Evolutionary conservation across 2,888 invertebrate genomes (phyloP), one percentile per base, ranked within the genome.

Genomic region (Drosophila stalkeri): DNA sequence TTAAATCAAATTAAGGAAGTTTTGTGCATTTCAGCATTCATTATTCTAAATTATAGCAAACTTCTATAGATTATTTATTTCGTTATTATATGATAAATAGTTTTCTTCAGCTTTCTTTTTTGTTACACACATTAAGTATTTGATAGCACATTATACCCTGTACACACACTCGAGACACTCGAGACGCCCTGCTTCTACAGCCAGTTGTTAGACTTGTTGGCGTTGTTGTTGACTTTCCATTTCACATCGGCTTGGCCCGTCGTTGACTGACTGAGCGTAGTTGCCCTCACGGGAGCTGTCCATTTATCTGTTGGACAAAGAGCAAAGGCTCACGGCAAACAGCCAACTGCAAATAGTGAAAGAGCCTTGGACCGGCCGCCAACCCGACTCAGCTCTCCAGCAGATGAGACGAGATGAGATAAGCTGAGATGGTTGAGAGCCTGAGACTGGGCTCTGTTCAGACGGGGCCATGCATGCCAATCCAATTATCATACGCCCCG

Each of bases 401-500:
- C 18, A 47, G 52, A 64, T n/a, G 41, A 39, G 43, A 16, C 11
- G 56, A 39, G 57, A 20, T 12, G 41, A 41, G 65, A 46, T 31
- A 43, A 23, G 43, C 16, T 14, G 37, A 39, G 59, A 37, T n/a
- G 31, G 55, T 12, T 27, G 39, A n/a, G n/a, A n/a, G n/a, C 2
- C n/a, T 8, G 39, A 39, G 27, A 11, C 12, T 31, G 16, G 41
- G 31, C 39, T 41, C n/a, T 23, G 55, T 20, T 31, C 44, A 33
- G 51, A 31, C n/a, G 39, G 23, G 46, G 23, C 23, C 84, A 80
- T 86, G 75, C 78, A 87, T 89, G 74, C 81, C 89, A 81, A 85
- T 89, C 90, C 89, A 89, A 85, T 89, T 85, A 89, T 87, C 85
- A 86, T 81, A 75, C 88, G 72, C 77, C 85, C 77, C 82, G 71